These are phyloP conservation scores for Oryctes rhinoceros DNA, from an alignment of 1,140 invertebrate genomes.

Conservation along the genomic window DNA sequence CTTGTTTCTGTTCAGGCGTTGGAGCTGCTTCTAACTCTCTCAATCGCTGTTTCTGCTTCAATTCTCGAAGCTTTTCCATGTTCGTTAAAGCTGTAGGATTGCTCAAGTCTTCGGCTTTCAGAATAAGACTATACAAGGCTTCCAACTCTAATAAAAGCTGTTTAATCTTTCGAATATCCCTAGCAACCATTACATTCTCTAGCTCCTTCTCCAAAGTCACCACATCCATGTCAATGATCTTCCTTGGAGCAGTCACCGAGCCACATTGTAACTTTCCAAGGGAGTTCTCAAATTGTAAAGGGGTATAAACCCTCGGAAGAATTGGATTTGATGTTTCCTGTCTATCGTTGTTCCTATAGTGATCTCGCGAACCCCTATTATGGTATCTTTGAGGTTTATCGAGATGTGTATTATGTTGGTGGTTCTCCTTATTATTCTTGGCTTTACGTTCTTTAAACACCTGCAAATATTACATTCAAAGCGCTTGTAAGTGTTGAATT, in stretches of 20 bases:
- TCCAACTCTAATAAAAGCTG: constrained; percentile 85
- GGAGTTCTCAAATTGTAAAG: constrained; percentile 91
- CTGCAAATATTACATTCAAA: constrained; percentile 51
- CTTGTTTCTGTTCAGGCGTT: constrained; percentile 67
- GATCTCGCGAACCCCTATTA: constrained; percentile 46
- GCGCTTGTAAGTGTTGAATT: too few species aligned
- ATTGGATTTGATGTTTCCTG: constrained; percentile 61
- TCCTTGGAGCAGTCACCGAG: constrained; percentile 91
- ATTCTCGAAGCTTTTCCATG: constrained; percentile 64
- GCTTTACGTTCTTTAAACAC: constrained; percentile 70
- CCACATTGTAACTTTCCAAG: constrained; percentile 86
- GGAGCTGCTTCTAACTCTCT: constrained; percentile 61
- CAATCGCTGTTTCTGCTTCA: constrained; percentile 60
- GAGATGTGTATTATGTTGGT: constrained; percentile 54
- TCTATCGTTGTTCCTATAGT: constrained; percentile 60
- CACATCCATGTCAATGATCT: constrained; percentile 90
- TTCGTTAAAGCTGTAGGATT: constrained; percentile 75
- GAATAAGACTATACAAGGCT: constrained; percentile 72
- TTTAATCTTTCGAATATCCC: constrained; percentile 72
- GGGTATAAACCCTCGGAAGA: constrained; percentile 72
- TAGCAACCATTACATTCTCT: constrained; percentile 60
- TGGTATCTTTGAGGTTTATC: constrained; percentile 47
- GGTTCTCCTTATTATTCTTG: constrained; percentile 65
- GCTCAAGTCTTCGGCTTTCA: constrained; percentile 78
- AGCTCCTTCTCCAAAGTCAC: constrained; percentile 68